A percentile compares a stretch with the other conserved stretches of the same genome.
Evolutionary conservation across 37 sponge, comb jelly and placozoan genomes (phyloP).

Genomic region (Agelas oroides): DNA sequence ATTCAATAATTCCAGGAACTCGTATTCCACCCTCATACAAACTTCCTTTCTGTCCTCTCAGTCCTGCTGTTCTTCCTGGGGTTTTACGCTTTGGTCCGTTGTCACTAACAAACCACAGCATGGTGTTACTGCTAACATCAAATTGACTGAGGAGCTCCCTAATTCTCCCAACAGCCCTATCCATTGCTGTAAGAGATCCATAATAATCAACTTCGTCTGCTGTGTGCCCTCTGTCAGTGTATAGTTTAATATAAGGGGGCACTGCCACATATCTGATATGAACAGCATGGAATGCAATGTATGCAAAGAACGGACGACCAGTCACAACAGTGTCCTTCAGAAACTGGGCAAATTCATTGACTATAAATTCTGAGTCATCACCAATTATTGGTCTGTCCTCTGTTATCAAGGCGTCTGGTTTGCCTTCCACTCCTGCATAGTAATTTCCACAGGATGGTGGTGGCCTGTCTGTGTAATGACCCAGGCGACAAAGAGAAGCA

Average conservation of each 20-base stretch:
- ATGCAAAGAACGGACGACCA: constrained; percentile 63
- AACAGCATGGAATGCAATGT: constrained; percentile 63
- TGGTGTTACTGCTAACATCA: constrained; percentile 29
- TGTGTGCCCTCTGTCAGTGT: neutral
- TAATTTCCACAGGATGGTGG: constrained; percentile 55
- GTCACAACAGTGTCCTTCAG: neutral
- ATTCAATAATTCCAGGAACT: constrained; percentile 76
- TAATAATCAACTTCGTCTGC: constrained; percentile 57
- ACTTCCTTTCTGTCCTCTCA: constrained; percentile 58
- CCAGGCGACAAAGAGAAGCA: constrained; percentile 12
- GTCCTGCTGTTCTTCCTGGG: constrained; percentile 53
- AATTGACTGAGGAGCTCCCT: constrained; percentile 21
- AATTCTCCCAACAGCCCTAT: constrained; percentile 44
- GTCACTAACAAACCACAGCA: constrained; percentile 78
- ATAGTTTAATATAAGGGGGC: neutral
- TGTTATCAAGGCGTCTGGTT: neutral
- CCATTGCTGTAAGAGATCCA: constrained; percentile 59
- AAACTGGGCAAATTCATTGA: constrained; percentile 22
- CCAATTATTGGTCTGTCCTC: constrained; percentile 7
- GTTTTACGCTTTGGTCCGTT: constrained; percentile 57
- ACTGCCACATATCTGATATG: constrained; percentile 64
- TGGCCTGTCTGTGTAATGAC: constrained; percentile 21
- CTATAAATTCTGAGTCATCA: constrained; percentile 73
- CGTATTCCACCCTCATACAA: constrained; percentile 78
- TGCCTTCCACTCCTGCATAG: neutral